Base-by-base conservation (phyloP, 2,797 vertebrate genomes). In the Enteromius argenteus region DNA sequence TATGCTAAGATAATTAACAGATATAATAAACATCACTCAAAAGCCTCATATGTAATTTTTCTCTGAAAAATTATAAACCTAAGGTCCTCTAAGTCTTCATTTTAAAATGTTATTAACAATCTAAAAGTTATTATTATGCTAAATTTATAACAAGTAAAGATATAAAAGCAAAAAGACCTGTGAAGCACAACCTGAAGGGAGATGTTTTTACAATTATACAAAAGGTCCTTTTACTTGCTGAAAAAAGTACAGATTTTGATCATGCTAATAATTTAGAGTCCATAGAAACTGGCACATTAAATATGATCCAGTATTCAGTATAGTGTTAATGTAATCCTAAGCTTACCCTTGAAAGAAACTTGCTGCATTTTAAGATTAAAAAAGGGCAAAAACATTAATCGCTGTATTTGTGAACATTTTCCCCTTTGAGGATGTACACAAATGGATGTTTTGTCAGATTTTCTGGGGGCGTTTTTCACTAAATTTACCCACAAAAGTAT, bases 391-490 rank as follows among this genome's bases (percentile, higher is more conserved):
- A 21, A 35, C 58, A 76, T 32, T 0, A 17, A 46, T 51, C 13
- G 14, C 7, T 35, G 27, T 71, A n/a, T 82, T 58, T 56, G 19
- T 74, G 39, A 79, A 15, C 5, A 49, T 51, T 62, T 30, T 7
- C 56, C 30, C 0, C 15, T 44, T 78, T 64, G 17, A 62, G 8
- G 21, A 46, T 42, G 75, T 62, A 10, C 56, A 30, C 75, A 62
- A 62, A 62, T 60, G 35, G 7, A 77, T 78, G 37, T 60, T 39
- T 44, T 62, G 51, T 62, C 58, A 44, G 76, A 64, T 64, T 64
- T 19, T 64, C 58, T 78, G 15, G 39, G 27, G 76, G 76, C 23
- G 3, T 30, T 79, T 72, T 44, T 60, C n/a, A 60, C 35, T 21
- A 14, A 75, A 53, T 75, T 4, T 23, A 27, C 58, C 73, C 3